Base-by-base conservation (phyloP, 2,888 invertebrate species). In the Sialis lutaria region DNA sequence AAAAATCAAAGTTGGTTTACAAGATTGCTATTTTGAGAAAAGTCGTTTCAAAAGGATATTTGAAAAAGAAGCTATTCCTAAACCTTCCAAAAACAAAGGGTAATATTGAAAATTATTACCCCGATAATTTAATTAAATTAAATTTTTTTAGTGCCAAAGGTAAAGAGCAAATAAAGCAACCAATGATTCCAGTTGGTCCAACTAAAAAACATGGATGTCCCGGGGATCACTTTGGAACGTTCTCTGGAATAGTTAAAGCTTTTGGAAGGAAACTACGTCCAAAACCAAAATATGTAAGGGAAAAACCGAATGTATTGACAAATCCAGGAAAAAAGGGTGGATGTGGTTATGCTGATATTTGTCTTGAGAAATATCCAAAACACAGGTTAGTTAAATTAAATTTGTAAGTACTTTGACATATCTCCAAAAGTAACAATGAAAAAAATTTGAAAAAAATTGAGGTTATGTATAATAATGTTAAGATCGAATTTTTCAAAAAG, bases 201-300 rank as follows among this genome's bases (percentile, higher is more conserved):
- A 51, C 62, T 1, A 71, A 73, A 55, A 55, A 57, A 44, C 70
- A 70, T 52, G 62, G 69, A 2, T 64, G 67, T 6, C 69, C 72
- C 1, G 73, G 72, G 10, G 74, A 74, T 55, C 67, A 65, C 56
- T 67, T 64, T 51, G 74, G 74, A 9, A 70, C 70, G 55, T 74
- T 60, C 56, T 57, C 53, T 53, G 60, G 58, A 46, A 60, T 49
- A 49, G 4, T 22, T 22, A 58, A 56, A 32, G 45, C 44, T 50
- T 52, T 50, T 58, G 51, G 48, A 33, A 52, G 13, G 39, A 49
- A 43, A 44, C 49, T 50, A 49, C 56, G 51, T 37, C 52, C 47
- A 42, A 51, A 49, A 41, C 9, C 39, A 48, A 46, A 53, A 54
- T 46, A 53, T 22, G 22, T 42, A 42, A 8, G 31, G 22, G 22